These are phyloP conservation scores for Colaptes auratus DNA, from an alignment of 2,113 vertebrate genomes.

Conservation along the genomic window DNA sequence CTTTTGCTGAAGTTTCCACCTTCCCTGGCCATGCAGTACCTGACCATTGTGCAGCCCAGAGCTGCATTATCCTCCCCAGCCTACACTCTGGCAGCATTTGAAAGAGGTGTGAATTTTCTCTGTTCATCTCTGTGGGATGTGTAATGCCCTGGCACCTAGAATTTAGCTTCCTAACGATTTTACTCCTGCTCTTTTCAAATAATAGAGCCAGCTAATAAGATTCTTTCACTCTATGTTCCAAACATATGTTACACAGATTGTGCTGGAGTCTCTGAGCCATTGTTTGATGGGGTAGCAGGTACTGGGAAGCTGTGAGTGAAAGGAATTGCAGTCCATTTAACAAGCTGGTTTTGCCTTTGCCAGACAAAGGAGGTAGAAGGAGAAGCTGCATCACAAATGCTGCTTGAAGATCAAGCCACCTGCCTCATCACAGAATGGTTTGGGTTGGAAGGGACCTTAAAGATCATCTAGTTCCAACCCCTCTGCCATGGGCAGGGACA, in stretches of 20 bases:
- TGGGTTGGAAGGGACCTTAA: too few relatives aligned
- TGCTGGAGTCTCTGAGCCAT: neutral
- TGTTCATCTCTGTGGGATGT: constrained; percentile 10
- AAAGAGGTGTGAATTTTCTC: neutral
- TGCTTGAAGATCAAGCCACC: neutral
- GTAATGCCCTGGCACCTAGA: constrained; percentile 8
- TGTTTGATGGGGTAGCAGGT: neutral
- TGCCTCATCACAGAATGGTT: neutral
- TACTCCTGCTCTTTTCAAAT: constrained; percentile 9
- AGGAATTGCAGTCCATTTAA: constrained; percentile 5
- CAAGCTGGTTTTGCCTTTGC: neutral
- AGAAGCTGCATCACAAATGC: neutral
- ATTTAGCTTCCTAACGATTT: neutral
- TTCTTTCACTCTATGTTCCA: neutral
- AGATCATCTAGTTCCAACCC: too few relatives aligned
- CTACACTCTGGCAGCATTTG: constrained; percentile 7
- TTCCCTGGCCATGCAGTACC: neutral
- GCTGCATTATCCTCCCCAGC: neutral
- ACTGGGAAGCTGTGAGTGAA: neutral
- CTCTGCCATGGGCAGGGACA: too few relatives aligned
- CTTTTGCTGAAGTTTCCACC: neutral
- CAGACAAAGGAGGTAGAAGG: neutral
- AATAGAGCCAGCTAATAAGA: constrained; percentile 2
- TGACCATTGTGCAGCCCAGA: neutral
- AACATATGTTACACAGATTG: neutral